Evolutionary conservation across 2,888 invertebrate species (phyloP).

Genomic region (Aspidiotus rigidus): DNA sequence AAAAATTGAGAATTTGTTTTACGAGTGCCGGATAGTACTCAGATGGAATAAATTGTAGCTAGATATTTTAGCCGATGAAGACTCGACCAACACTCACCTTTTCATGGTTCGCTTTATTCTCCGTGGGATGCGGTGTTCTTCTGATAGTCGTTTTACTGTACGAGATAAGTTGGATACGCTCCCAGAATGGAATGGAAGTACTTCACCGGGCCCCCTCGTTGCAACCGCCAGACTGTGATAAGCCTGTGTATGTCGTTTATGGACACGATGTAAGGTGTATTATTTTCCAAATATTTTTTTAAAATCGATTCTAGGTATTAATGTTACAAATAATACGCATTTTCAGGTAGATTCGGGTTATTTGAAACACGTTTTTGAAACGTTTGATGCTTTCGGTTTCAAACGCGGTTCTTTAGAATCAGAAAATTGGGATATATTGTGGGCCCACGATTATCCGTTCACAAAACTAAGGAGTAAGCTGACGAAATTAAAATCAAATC

Average conservation of each 20-base stretch:
- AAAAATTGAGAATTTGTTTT: too few relatives aligned
- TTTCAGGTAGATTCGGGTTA: constrained; percentile 54
- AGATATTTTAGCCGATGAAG: background rate
- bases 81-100: constrained; percentile 6
- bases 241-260: constrained; percentile 22
- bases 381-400: constrained; percentile 68
- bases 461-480: constrained; percentile 49
- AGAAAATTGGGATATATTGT: constrained; percentile 72
- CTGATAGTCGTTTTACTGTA: constrained; percentile 15
- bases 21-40: too few relatives aligned
- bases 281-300: too few relatives aligned
- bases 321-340: background rate
- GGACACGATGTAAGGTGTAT: constrained; percentile 20
- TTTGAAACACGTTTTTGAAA: constrained; percentile 68
- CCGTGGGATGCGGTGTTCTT: constrained; percentile 6
- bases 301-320: too few relatives aligned
- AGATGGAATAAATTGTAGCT: too few relatives aligned
- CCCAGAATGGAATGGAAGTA: background rate
- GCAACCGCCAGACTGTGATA: background rate
- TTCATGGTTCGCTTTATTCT: constrained; percentile 20
- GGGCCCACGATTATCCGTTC: constrained; percentile 93
- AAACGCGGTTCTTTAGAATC: constrained; percentile 48
- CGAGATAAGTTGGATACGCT: constrained; percentile 12
- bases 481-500: constrained; percentile 56
- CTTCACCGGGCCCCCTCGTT: too few relatives aligned